Percentiles rank a stretch among this genome's conserved stretches.
Evolutionary conservation across 2,888 invertebrate genomes (phyloP).

Genomic region (Lasiommata megera): DNA sequence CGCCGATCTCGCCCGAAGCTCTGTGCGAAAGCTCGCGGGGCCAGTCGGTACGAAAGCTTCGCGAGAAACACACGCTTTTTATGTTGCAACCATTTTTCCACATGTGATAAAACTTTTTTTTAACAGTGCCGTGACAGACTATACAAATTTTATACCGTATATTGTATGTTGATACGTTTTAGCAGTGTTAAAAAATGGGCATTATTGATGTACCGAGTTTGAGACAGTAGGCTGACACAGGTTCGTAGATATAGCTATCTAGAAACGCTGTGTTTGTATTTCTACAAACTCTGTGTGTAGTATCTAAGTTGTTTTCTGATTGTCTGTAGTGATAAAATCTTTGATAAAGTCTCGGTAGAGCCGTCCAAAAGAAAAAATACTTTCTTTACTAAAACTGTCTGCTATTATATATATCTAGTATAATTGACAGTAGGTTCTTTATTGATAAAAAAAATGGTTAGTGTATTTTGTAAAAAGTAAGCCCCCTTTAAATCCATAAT

Average conservation of each 20-base stretch:
- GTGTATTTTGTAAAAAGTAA: too few relatives aligned
- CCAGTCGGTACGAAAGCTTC: conserved; percentile 55
- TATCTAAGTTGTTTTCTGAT: conserved; percentile 4
- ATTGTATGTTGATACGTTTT: conserved; percentile 35
- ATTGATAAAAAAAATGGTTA: too few relatives aligned
- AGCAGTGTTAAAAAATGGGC: conserved; percentile 49
- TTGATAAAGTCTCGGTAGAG: neutral
- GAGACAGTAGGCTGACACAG: conserved; percentile 45
- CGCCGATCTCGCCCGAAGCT: conserved; percentile 1
- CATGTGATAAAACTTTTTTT: conserved; percentile 68
- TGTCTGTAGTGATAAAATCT: neutral
- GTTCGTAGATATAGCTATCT: conserved; percentile 35
- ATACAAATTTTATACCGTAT: conserved; percentile 33
- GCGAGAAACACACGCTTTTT: conserved; percentile 44
- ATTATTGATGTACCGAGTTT: conserved; percentile 38
- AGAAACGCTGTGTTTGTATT: conserved; percentile 10
- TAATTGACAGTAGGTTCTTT: too few relatives aligned
- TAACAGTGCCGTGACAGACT: conserved; percentile 51
- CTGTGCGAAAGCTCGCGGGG: conserved; percentile 1
- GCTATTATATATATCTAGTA: neutral
- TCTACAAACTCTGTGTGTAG: neutral
- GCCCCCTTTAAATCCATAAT: too few relatives aligned
- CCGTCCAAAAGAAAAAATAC: neutral
- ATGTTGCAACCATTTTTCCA: conserved; percentile 39
- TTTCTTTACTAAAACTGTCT: neutral